These are phyloP conservation scores for Scaptomyza tumidula DNA, from an alignment of 2,888 invertebrate genomes.

Conservation along the genomic window DNA sequence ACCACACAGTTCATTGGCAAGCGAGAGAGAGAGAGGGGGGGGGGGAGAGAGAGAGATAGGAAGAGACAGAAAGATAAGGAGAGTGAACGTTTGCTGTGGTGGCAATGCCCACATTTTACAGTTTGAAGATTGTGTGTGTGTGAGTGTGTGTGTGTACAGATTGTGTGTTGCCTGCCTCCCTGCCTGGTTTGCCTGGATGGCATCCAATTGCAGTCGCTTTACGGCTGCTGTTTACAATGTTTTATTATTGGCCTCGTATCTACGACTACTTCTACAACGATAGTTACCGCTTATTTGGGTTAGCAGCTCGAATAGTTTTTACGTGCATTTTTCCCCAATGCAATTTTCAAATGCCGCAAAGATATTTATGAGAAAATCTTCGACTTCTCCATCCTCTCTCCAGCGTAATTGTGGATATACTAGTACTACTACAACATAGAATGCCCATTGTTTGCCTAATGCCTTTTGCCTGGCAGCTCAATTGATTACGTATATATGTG, in stretches of 20 bases:
- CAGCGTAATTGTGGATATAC: slow-evolving; percentile 8
- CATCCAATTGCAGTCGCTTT: slow-evolving; percentile 53
- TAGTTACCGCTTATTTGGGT: slow-evolving; percentile 68
- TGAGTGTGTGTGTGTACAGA: slow-evolving; percentile 8
- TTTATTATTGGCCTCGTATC: slow-evolving; percentile 48
- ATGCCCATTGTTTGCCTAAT: slow-evolving; percentile 53
- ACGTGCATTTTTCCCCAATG: slow-evolving; percentile 70
- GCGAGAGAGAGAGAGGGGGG: neutral
- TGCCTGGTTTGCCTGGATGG: slow-evolving; percentile 11
- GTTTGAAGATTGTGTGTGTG: slow-evolving; percentile 29
- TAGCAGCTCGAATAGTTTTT: slow-evolving; percentile 79
- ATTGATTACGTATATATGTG: slow-evolving; percentile 54
- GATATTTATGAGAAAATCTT: slow-evolving; percentile 73
- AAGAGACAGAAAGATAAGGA: too few species aligned
- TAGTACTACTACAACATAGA: slow-evolving; percentile 15
- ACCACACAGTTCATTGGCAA: slow-evolving; percentile 73
- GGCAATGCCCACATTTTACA: slow-evolving; percentile 38
- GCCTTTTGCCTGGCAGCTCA: slow-evolving; percentile 61
- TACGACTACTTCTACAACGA: slow-evolving; percentile 8
- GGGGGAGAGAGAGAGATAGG: neutral
- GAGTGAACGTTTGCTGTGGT: neutral
- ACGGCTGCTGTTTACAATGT: slow-evolving; percentile 46
- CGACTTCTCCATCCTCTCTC: neutral
- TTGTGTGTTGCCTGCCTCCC: slow-evolving; percentile 2
- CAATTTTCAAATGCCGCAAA: slow-evolving; percentile 65